Evolutionary conservation across 2,888 invertebrate genomes (phyloP), one percentile per base, ranked within the genome.

Genomic region (Dyspetes luteomarginatus): DNA sequence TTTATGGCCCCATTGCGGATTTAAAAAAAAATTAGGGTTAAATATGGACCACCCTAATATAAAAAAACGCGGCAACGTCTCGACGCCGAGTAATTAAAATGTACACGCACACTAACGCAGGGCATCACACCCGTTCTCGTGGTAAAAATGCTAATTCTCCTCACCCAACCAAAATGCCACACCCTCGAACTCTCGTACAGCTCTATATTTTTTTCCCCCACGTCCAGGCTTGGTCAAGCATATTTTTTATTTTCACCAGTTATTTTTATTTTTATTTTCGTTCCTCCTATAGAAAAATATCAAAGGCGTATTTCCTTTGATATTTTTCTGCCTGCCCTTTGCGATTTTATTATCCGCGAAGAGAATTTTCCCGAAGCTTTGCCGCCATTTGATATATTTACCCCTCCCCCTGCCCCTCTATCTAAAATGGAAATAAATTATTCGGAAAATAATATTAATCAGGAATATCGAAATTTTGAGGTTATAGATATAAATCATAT

Each of bases 91-190:
- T n/a, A n/a, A n/a, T 2, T 3, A 30, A 30, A 30, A 9, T 30
- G 4, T 30, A 3, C 30, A 36, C 12, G 36, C 12, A 9, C 83
- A 83, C 80, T 79, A 81, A 86, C 81, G 72, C 82, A 83, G 83
- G 82, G 83, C 86, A 85, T 86, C 86, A 76, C 86, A 85, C 85
- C 84, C 86, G 82, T 84, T 65, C 69, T 41, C 24, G 58, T 83
- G 85, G 84, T 85, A 86, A 84, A 88, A 89, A 88, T 88, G 88
- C 87, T 88, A 88, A 88, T 88, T 87, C 84, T 78, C 65, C 48
- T 74, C 74, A 56, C 62, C 64, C 64, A 50, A 83, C 81, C 86
- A 83, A 83, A 52, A 82, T 78, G 85, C 75, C 69, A 71, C 77
- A 65, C 77, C 76, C 69, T 81, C 83, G 62, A 41, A 71, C 60